phyloP scores from a whole-genome alignment of 2,797 vertebrate species.

The Octomys mimax region DNA sequence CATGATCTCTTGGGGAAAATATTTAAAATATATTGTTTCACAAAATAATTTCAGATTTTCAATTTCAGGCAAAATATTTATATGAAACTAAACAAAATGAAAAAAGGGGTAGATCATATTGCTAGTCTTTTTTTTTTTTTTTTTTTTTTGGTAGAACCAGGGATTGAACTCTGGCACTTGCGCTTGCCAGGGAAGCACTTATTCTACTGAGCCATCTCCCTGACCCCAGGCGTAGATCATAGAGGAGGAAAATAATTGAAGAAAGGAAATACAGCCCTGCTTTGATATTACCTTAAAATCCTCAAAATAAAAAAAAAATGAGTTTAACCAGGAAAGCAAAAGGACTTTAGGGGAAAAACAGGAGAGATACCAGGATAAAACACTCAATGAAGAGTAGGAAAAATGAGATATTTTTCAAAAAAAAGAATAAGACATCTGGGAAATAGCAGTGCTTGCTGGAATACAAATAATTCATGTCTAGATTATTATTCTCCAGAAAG shows the following conservation, averaged over 20 bases:
- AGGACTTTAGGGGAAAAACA: neutral
- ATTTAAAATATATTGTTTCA: neutral
- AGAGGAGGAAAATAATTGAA: neutral
- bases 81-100: neutral
- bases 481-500: constrained; percentile 36
- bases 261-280: neutral
- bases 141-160: too few species aligned
- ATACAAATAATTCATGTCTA: constrained; percentile 58
- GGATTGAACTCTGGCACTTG: too few species aligned
- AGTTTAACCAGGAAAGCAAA: neutral
- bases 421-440: constrained; percentile 49
- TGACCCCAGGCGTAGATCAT: too few species aligned
- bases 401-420: neutral
- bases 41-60: neutral
- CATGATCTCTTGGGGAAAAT: neutral
- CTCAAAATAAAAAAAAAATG: neutral
- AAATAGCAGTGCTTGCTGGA: neutral
- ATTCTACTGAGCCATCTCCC: too few species aligned
- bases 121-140: too few species aligned
- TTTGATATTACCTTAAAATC: constrained; percentile 52
- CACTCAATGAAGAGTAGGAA: neutral
- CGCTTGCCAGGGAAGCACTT: too few species aligned
- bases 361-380: constrained; percentile 21
- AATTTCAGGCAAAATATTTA: constrained; percentile 32
- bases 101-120: too few species aligned